Evolutionary conservation across 2,797 vertebrate genomes (phyloP).

Genomic region (Notolabrus celidotus): DNA sequence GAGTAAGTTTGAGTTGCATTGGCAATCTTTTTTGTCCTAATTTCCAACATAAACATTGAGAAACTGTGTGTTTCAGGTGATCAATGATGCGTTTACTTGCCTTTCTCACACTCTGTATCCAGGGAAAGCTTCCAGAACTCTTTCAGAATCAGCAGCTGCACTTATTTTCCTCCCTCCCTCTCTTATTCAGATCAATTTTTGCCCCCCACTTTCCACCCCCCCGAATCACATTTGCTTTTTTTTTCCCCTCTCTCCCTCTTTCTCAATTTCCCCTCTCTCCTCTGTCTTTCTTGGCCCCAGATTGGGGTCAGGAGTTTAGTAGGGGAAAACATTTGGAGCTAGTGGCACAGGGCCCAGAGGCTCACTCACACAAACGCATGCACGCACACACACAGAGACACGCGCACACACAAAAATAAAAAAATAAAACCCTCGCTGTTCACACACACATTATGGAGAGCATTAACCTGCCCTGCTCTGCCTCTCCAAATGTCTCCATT

Average conservation of each 20-base stretch:
- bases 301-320: constrained; percentile 87
- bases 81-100: constrained; percentile 14
- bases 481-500: constrained; percentile 81
- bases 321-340: constrained; percentile 84
- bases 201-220: not conserved
- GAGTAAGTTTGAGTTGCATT: too few relatives aligned
- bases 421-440: constrained; percentile 62
- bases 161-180: constrained; percentile 1
- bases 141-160: constrained; percentile 38
- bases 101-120: constrained; percentile 26
- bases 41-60: constrained; percentile 12
- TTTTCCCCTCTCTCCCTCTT: constrained; percentile 36
- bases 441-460: constrained; percentile 78
- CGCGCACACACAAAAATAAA: constrained; percentile 28
- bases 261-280: constrained; percentile 56
- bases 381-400: not conserved
- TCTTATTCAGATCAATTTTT: constrained; percentile 53
- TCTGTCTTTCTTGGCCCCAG: constrained; percentile 80
- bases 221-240: constrained; percentile 66
- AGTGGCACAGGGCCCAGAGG: constrained; percentile 81
- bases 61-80: constrained; percentile 23
- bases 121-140: constrained; percentile 42
- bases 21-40: too few relatives aligned
- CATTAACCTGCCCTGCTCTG: constrained; percentile 82
- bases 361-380: constrained; percentile 32